These are phyloP conservation scores for Rallus limicola DNA, from an alignment of 2,113 vertebrate species.

Conservation along the genomic window DNA sequence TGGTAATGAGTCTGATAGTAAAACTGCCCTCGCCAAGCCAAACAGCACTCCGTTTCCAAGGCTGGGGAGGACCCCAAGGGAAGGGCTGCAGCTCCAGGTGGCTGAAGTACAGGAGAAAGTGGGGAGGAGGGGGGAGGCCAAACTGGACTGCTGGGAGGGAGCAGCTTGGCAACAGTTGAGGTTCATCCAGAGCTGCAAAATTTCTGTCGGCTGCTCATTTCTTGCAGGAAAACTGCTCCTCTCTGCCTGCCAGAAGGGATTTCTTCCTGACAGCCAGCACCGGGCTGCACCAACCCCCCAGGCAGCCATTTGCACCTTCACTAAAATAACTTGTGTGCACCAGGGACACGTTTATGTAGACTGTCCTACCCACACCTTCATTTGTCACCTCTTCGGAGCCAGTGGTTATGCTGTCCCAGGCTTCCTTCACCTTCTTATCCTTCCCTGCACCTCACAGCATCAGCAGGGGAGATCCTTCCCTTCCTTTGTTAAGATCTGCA, in stretches of 20 bases:
- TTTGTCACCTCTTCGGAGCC: neutral
- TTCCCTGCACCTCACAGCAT: neutral
- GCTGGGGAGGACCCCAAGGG: neutral
- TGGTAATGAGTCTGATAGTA: neutral
- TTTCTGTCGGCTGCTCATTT: neutral
- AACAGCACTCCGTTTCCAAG: neutral
- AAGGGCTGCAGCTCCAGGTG: constrained; percentile 32
- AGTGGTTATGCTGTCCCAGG: neutral
- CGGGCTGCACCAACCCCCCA: neutral
- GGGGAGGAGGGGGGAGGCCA: neutral
- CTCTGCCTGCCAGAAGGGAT: constrained; percentile 5
- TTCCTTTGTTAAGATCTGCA: neutral
- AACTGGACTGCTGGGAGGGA: neutral
- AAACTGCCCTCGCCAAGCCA: neutral
- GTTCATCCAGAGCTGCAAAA: neutral
- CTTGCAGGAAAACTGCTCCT: neutral
- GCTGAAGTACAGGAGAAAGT: neutral
- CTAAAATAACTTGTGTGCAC: neutral
- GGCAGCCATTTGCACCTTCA: neutral
- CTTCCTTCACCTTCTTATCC: neutral
- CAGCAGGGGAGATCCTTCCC: neutral
- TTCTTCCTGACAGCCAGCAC: neutral
- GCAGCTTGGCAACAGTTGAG: neutral
- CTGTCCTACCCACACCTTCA: neutral
- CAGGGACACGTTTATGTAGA: neutral